Evolutionary conservation across 2,888 invertebrate genomes (phyloP).

Genomic region (Rhingia campestris): DNA sequence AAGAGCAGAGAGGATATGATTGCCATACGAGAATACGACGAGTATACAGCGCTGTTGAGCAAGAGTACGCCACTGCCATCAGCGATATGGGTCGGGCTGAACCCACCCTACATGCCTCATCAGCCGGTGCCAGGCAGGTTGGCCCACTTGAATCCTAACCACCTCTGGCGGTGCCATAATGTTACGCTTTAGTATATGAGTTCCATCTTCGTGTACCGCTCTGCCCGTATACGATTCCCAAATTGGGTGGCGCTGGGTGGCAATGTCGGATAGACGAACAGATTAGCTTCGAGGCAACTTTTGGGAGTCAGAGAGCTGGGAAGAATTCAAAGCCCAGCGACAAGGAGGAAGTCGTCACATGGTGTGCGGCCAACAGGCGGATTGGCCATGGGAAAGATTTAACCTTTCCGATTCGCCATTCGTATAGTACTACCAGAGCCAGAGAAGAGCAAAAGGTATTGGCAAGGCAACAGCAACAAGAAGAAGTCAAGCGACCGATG

Average conservation of each 20-base stretch:
- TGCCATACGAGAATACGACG: constrained; percentile 49
- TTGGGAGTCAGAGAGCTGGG: constrained; percentile 54
- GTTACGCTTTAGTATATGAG: constrained; percentile 63
- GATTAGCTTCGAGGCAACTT: constrained; percentile 67
- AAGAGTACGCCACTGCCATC: constrained; percentile 63
- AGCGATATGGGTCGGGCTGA: constrained; percentile 40
- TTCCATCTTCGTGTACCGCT: constrained; percentile 50
- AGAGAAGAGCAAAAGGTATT: neutral
- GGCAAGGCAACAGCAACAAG: constrained; percentile 22
- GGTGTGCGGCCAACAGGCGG: constrained; percentile 54
- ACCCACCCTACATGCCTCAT: constrained; percentile 49
- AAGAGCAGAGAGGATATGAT: constrained; percentile 57
- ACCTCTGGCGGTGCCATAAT: constrained; percentile 71
- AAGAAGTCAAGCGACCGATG: constrained; percentile 66
- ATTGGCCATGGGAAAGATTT: constrained; percentile 61
- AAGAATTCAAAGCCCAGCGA: constrained; percentile 30
- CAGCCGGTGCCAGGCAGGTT: constrained; percentile 29
- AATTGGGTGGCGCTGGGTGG: constrained; percentile 53
- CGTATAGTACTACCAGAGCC: neutral
- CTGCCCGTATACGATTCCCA: constrained; percentile 33
- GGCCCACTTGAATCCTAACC: constrained; percentile 66
- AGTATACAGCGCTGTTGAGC: constrained; percentile 29
- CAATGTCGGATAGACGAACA: constrained; percentile 69
- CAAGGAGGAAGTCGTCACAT: constrained; percentile 62
- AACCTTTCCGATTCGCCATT: constrained; percentile 54